Evolutionary conservation across 2,113 vertebrate genomes (phyloP), one percentile per base, ranked within the genome.

Genomic region (Anarhynchus alexandrinus): DNA sequence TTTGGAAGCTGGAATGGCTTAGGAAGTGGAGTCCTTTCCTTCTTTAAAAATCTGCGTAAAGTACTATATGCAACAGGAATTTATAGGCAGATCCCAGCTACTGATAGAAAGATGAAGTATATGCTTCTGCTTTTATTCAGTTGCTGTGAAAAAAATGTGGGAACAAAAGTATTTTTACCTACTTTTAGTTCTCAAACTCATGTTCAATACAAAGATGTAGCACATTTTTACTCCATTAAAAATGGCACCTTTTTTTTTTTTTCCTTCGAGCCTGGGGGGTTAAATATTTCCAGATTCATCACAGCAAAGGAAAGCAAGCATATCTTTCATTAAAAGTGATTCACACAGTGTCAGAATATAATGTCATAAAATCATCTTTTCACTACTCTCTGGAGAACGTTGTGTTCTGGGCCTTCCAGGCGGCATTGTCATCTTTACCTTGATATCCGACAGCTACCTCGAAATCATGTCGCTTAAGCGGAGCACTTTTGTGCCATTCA

Each of bases 311-410:
- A 88, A 96, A 93, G 62, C 26, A 88, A 86, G 47, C 74, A 65
- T 71, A 88, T 72, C 62, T 90, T 95, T 94, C 54, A 94, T 96
- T 95, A 96, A 94, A 96, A 93, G 36, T 94, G 95, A 96, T 94
- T 95, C 77, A 77, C 55, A 83, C 6, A 62, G 26, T 94, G 94
- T 81, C 78, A 94, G 70, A 80, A 93, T 74, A 61, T 42, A 94
- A 82, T 96, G 82, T 61, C 61, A 94, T 91, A 78, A 96, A 94
- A 93, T 91, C 49, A 86, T 96, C 29, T 95, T 94, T 95, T 91
- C 79, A 76, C 80, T 91, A 11, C 42, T 94, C 71, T 80, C 87
- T 79, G 62, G 86, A 91, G 88, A 95, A 86, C 3, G 5, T 62
- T 61, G 64, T 66, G 29, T 81, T 95, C 93, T 86, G 79, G 67